phyloP scores from a whole-genome alignment of 1,140 invertebrate species.

The Pseudomyrmex sp. region DNA sequence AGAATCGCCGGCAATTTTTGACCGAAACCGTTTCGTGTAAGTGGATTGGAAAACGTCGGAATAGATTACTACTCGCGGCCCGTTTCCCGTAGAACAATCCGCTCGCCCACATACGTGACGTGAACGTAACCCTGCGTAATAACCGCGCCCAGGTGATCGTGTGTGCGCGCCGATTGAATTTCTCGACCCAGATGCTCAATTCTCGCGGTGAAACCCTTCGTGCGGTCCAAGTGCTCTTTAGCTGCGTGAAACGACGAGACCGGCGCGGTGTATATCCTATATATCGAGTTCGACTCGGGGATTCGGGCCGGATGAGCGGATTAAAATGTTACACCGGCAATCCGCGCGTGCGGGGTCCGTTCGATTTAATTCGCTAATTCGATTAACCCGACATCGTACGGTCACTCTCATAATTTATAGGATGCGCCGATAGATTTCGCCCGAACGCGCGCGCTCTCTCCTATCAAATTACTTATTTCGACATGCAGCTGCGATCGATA shows the following conservation, averaged over 20 bases:
- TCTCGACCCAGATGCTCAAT: slow-evolving; percentile 50
- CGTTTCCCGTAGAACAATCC: slow-evolving; percentile 46
- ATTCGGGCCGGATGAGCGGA: slow-evolving; percentile 48
- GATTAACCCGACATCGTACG: slow-evolving; percentile 39
- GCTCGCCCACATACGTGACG: not conserved
- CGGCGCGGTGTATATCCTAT: not conserved
- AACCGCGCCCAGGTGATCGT: slow-evolving; percentile 11
- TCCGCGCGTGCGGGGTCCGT: slow-evolving; percentile 33
- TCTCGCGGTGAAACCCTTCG: slow-evolving; percentile 55
- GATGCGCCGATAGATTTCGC: slow-evolving; percentile 13
- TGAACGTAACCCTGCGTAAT: slow-evolving; percentile 41
- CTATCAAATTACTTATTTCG: slow-evolving; percentile 55
- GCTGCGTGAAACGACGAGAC: slow-evolving; percentile 30
- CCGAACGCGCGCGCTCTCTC: not conserved
- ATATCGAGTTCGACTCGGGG: slow-evolving; percentile 50
- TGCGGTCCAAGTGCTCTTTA: slow-evolving; percentile 47
- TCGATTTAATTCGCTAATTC: slow-evolving; percentile 62
- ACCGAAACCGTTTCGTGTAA: slow-evolving; percentile 50
- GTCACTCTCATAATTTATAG: slow-evolving; percentile 50
- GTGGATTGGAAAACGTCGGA: slow-evolving; percentile 59
- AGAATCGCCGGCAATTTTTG: slow-evolving; percentile 43
- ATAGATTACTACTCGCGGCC: slow-evolving; percentile 48
- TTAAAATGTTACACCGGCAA: slow-evolving; percentile 57
- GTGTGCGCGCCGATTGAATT: slow-evolving; percentile 40
- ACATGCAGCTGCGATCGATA: slow-evolving; percentile 12